phyloP scores from a whole-genome alignment of 2,113 vertebrate species.

The Nettapus auritus region DNA sequence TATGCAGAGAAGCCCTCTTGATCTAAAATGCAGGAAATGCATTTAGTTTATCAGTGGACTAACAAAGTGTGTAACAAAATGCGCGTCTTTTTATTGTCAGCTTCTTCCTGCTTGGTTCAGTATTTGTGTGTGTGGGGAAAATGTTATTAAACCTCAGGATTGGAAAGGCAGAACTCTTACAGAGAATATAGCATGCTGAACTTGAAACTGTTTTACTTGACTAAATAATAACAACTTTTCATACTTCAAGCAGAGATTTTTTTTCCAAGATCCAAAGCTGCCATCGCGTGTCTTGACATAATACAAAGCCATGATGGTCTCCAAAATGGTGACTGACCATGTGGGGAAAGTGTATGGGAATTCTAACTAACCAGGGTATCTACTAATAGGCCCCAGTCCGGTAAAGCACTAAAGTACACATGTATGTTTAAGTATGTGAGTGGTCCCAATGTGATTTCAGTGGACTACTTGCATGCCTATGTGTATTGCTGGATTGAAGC shows the following conservation, averaged over 20 bases:
- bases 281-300: slow-evolving; percentile 44
- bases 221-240: slow-evolving; percentile 15
- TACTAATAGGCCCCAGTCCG: slow-evolving; percentile 51
- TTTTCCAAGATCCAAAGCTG: slow-evolving; percentile 45
- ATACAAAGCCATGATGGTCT: slow-evolving; percentile 38
- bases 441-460: slow-evolving; percentile 51
- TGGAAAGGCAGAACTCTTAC: neutral
- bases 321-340: slow-evolving; percentile 21
- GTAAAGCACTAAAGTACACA: slow-evolving; percentile 44
- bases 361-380: slow-evolving; percentile 50
- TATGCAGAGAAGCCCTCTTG: neutral
- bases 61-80: neutral
- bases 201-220: neutral
- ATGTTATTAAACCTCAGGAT: neutral
- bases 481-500: slow-evolving; percentile 68
- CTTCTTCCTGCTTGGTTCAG: neutral
- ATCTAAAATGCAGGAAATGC: neutral
- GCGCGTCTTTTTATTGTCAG: neutral
- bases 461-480: slow-evolving; percentile 57
- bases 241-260: slow-evolving; percentile 30
- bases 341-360: slow-evolving; percentile 39
- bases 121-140: neutral
- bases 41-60: neutral
- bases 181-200: neutral
- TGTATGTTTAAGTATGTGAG: slow-evolving; percentile 49